Percentiles rank a stretch among this genome's conserved stretches.
Conservation (phyloP, 2,888 invertebrate species). For the Drosophila limbata region DNA sequence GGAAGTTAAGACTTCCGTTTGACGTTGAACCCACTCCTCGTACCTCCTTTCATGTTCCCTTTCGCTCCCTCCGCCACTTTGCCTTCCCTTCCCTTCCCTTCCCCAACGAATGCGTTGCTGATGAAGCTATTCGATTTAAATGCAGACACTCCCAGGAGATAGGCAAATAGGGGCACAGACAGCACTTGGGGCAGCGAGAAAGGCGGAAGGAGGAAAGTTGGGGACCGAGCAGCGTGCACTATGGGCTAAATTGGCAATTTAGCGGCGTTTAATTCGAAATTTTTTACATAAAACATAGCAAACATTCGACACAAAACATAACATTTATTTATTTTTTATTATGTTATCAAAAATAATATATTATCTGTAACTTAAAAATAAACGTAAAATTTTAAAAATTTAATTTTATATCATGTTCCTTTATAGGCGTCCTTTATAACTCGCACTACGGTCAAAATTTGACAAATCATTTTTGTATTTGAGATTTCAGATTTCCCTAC, state of each 20-base stretch:
- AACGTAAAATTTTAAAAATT: too few relatives aligned
- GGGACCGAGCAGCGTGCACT: neutral
- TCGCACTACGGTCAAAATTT: too few relatives aligned
- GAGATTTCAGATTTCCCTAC: too few relatives aligned
- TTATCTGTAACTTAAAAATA: too few relatives aligned
- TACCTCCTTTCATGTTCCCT: neutral
- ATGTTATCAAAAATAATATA: too few relatives aligned
- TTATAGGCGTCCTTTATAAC: too few relatives aligned
- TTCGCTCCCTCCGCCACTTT: neutral
- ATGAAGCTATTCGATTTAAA: slow-evolving; percentile 79
- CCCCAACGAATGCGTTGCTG: slow-evolving; percentile 42
- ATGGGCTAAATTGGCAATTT: neutral
- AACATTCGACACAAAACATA: neutral
- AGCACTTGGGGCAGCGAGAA: neutral
- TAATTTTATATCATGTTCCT: too few relatives aligned
- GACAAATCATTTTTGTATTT: too few relatives aligned
- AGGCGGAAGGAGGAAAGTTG: neutral
- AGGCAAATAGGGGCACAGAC: slow-evolving; percentile 36
- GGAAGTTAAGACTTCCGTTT: slow-evolving; percentile 76
- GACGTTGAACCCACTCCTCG: slow-evolving; percentile 25
- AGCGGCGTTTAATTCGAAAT: too few relatives aligned
- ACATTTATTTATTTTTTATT: too few relatives aligned
- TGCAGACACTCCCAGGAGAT: slow-evolving; percentile 54
- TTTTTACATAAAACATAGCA: too few relatives aligned
- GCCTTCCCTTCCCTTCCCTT: slow-evolving; percentile 2